Evolutionary conservation across 2,797 vertebrate species (phyloP).

Genomic region (Phoxinus dragarum): DNA sequence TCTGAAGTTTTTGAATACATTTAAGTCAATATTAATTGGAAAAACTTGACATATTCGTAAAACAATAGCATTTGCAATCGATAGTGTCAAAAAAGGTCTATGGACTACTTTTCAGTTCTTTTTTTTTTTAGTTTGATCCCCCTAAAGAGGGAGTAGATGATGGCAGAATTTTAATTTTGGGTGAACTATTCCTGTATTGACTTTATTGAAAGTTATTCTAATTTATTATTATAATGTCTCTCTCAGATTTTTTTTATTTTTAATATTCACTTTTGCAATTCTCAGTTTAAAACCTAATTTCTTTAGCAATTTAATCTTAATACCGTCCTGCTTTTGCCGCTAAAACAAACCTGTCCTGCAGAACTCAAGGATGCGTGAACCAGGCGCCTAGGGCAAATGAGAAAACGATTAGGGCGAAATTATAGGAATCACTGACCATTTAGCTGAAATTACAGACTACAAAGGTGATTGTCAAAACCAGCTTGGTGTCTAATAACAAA

Average conservation of each 20-base stretch:
- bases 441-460: conserved; percentile 43
- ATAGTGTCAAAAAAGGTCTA: background rate
- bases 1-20: background rate
- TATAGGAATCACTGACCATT: conserved; percentile 52
- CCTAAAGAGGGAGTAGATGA: background rate
- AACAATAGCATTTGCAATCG: background rate
- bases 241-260: conserved; percentile 10
- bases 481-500: conserved; percentile 45
- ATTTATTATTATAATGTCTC: background rate
- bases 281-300: conserved; percentile 6
- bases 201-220: conserved; percentile 21
- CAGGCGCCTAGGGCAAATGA: conserved; percentile 16
- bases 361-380: conserved; percentile 43
- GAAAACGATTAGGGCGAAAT: conserved; percentile 49
- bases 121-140: background rate
- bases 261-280: conserved; percentile 9
- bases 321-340: background rate
- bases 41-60: background rate
- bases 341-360: conserved; percentile 23
- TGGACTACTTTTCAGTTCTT: background rate
- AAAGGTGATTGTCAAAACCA: conserved; percentile 42
- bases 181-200: background rate
- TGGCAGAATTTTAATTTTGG: background rate
- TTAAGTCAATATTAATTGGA: background rate
- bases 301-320: conserved; percentile 14